Percentiles rank a stretch among this genome's conserved stretches.
phyloP scores from a whole-genome alignment of 2,888 invertebrate genomes.

The Heliconius sara region DNA sequence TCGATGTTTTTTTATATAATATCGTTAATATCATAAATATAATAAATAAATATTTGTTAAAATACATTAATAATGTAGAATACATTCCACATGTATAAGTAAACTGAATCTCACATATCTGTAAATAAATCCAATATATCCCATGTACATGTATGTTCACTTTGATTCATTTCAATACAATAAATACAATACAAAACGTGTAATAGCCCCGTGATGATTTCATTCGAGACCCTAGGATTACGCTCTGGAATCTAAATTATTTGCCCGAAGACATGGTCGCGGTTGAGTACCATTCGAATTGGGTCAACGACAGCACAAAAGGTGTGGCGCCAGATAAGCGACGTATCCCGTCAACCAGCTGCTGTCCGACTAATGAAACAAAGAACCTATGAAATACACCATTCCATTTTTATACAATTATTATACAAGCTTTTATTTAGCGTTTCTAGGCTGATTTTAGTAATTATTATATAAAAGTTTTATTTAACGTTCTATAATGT shows the following conservation, averaged over 20 bases:
- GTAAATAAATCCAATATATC: not conserved
- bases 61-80: not conserved
- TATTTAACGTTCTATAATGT: constrained; percentile 78
- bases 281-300: constrained; percentile 75
- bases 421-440: constrained; percentile 38
- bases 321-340: constrained; percentile 81
- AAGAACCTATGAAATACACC: constrained; percentile 76
- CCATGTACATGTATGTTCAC: not conserved
- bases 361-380: constrained; percentile 74
- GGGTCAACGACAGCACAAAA: constrained; percentile 81
- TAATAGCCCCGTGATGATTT: not conserved
- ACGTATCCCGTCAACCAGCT: constrained; percentile 77
- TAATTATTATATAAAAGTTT: constrained; percentile 79
- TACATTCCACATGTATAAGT: not conserved
- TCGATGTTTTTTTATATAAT: not conserved
- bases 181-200: not conserved
- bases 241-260: constrained; percentile 48
- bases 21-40: not conserved
- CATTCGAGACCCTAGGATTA: constrained; percentile 28
- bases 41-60: not conserved
- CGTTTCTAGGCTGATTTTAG: constrained; percentile 67
- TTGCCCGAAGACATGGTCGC: constrained; percentile 66
- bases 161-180: not conserved
- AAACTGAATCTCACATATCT: not conserved
- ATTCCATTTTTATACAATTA: constrained; percentile 71